Evolutionary conservation across 2,113 vertebrate genomes (phyloP).

Genomic region (Macrotis lagotis): DNA sequence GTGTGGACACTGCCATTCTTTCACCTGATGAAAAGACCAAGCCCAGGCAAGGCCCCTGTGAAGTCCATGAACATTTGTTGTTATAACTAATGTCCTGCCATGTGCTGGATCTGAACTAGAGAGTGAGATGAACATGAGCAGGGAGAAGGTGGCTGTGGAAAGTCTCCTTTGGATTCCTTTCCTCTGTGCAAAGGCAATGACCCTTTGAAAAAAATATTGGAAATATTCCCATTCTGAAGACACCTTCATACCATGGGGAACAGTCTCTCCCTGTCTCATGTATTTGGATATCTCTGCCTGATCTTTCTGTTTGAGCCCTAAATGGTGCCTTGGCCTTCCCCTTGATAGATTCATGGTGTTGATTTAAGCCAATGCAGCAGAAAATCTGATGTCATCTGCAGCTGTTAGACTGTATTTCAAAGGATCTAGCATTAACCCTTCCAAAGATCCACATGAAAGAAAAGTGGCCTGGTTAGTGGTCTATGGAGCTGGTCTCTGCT

Average conservation of each 20-base stretch:
- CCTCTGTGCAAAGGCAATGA: not conserved
- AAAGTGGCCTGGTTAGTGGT: not conserved
- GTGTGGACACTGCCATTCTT: not conserved
- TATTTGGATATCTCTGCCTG: slow-evolving; percentile 59
- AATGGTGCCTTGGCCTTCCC: slow-evolving; percentile 66
- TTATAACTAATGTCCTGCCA: not conserved
- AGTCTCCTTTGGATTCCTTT: not conserved
- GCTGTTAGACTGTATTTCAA: slow-evolving; percentile 66
- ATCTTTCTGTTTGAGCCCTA: slow-evolving; percentile 54
- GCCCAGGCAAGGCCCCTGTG: slow-evolving; percentile 12
- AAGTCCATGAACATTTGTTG: not conserved
- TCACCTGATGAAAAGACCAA: not conserved
- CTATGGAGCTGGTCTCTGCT: not conserved
- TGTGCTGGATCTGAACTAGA: not conserved
- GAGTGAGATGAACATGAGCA: not conserved
- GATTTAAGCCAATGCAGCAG: slow-evolving; percentile 74
- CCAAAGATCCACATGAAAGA: not conserved
- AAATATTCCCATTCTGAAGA: slow-evolving; percentile 45
- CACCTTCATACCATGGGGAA: slow-evolving; percentile 38
- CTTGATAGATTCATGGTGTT: slow-evolving; percentile 53
- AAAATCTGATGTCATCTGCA: slow-evolving; percentile 81
- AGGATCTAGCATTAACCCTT: slow-evolving; percentile 71
- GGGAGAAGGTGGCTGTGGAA: not conserved
- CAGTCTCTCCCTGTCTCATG: slow-evolving; percentile 34
- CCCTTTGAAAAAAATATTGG: slow-evolving; percentile 19